phyloP scores from a whole-genome alignment of 2,888 invertebrate species.

The Abscondita cerata region DNA sequence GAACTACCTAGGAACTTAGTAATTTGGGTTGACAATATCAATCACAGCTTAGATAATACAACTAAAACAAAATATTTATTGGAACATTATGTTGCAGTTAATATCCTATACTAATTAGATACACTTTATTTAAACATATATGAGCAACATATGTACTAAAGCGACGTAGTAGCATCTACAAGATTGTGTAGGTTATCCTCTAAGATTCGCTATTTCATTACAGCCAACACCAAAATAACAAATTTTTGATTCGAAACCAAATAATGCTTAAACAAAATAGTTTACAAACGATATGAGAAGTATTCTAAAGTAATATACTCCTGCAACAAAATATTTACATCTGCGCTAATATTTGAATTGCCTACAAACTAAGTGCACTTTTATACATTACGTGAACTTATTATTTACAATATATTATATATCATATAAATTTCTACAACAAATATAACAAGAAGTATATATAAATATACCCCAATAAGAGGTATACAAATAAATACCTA shows the following conservation, averaged over 20 bases:
- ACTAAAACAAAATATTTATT: too few relatives aligned
- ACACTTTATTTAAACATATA: too few relatives aligned
- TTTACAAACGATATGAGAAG: neutral
- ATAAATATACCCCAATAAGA: constrained; percentile 21
- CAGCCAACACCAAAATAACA: constrained; percentile 12
- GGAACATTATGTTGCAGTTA: too few relatives aligned
- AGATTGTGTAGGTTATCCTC: too few relatives aligned
- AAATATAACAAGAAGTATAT: constrained; percentile 24
- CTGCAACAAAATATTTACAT: constrained; percentile 2
- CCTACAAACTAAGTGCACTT: constrained; percentile 30
- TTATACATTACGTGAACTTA: constrained; percentile 29
- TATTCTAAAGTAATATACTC: neutral
- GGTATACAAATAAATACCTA: constrained; percentile 23
- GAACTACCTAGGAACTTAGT: too few relatives aligned
- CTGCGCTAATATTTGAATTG: neutral
- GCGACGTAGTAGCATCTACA: too few relatives aligned
- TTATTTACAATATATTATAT: constrained; percentile 27
- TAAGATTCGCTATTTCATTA: neutral
- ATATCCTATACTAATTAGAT: too few relatives aligned
- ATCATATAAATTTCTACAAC: constrained; percentile 28
- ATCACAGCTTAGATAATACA: too few relatives aligned
- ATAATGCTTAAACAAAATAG: neutral
- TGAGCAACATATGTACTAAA: too few relatives aligned
- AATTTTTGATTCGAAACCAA: neutral
- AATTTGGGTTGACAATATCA: too few relatives aligned